phyloP scores from a whole-genome alignment of 2,888 invertebrate species.

The Brassicogethes aeneus region DNA sequence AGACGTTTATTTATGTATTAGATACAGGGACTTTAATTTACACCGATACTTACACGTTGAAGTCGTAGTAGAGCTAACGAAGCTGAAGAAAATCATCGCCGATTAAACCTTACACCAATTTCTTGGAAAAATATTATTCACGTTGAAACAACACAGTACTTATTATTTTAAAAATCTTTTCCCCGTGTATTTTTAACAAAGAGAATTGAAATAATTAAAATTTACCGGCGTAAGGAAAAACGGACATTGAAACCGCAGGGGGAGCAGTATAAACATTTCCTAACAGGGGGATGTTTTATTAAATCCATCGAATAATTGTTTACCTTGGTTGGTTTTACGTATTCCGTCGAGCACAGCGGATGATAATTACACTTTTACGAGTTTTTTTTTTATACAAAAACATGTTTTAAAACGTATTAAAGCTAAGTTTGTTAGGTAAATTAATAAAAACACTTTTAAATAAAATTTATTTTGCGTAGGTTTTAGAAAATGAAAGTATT shows the following conservation, averaged over 20 bases:
- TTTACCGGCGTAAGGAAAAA: neutral
- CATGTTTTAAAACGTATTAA: too few species aligned
- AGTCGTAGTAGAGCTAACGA: neutral
- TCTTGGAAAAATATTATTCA: neutral
- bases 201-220: neutral
- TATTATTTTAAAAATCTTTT: neutral
- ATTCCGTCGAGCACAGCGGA: too few species aligned
- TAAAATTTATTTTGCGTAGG: too few species aligned
- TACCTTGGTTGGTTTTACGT: too few species aligned
- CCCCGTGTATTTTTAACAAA: neutral
- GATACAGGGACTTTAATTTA: slow-evolving; percentile 13
- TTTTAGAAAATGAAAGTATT: too few species aligned
- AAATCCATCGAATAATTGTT: neutral
- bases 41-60: neutral
- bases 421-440: too few species aligned
- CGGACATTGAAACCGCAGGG: neutral
- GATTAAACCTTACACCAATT: neutral
- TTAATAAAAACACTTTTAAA: too few species aligned
- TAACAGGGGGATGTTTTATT: neutral
- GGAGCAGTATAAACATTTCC: too few species aligned
- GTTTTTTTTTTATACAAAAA: too few species aligned
- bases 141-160: neutral
- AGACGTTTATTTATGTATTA: slow-evolving; percentile 23
- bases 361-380: too few species aligned
- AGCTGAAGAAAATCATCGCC: neutral